Base-by-base conservation (phyloP, 2,888 invertebrate species). In the Calliopum simillimum region DNA sequence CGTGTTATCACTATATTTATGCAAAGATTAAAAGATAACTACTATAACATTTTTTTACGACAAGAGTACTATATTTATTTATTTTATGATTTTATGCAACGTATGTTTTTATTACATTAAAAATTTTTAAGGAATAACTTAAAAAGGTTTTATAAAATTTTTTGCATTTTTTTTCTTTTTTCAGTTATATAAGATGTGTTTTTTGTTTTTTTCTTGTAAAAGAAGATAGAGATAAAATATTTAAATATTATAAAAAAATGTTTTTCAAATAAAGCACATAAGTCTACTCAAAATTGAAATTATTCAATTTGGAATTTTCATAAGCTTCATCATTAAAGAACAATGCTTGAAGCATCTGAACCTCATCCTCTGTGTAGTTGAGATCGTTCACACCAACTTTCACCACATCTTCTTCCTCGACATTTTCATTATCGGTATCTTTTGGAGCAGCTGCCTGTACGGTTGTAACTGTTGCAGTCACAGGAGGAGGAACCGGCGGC, bases 341-440 rank as follows among this genome's bases (percentile, higher is more conserved):
- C 21, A 71, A 25, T 21, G 68, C 47, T 47, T 72, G 69, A 59
- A 74, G 41, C 75, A 75, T 70, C 61, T 73, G 68, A 61, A 74
- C 72, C 41, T 71, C 75, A 46, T 73, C 75, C 14, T 71, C 70
- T 47, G 71, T 74, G 25, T 70, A 74, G 69, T 73, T 76, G 44
- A 71, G 74, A 33, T 75, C 73, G 58, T 55, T 71, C 16, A 69
- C 67, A 23, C 70, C 70, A 43, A 74, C 62, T 59, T 72, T 62
- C 56, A 47, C 21, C 21, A 25, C 71, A 62, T 71, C 65, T 44
- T 23, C 68, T n/a, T 65, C 65, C 23, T 53, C 51, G 1, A 19
- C 64, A 51, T 16, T 64, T 16, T 64, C 70, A 1, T 62, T 71
- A 8, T 69, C 71, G 14, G 46, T 56, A n/a, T 72, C 41, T 33